Base-by-base conservation (phyloP, 2,113 vertebrate species). In the Climacteris rufus region DNA sequence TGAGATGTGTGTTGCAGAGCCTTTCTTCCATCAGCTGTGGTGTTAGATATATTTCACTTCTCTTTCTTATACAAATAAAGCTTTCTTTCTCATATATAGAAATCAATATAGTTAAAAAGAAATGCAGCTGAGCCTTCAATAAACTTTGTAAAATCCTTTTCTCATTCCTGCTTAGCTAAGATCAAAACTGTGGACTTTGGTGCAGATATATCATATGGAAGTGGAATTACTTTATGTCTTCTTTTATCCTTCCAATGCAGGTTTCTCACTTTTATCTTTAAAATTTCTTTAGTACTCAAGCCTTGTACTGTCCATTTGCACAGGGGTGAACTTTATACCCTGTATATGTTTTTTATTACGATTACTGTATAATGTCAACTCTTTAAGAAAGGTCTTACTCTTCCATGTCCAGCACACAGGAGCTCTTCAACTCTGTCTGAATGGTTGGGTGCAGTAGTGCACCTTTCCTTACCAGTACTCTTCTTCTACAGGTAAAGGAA, bases 21-120 rank as follows among this genome's bases (percentile, higher is more conserved):
- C 12, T 89, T 92, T 92, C 63, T 91, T 94, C 33, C 4, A 33
- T 64, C 52, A 60, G 20, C 23, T 23, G 23, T 71, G 15, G 3
- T 72, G 35, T 68, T 87, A 75, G 50, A 53, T 91, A 37, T 28
- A 60, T 89, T 87, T 94, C 77, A 57, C 12, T 84, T 47, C 8
- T 13, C 89, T 88, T 90, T 83, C 45, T 75, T 93, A 84, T 2
- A 94, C 27, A 68, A 94, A 68, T 63, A 83, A 71, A 70, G 35
- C 56, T 87, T 94, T 69, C 63, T 88, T 72, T 89, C 47, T 92
- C 31, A 35, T 56, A 64, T 49, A 40, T 45, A 89, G 83, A 89
- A 89, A 91, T 94, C 60, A 71, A 60, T 94, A 53, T 24, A 56
- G 24, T 63, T 89, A 37, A 91, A 89, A 92, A 89, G 74, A 90